Base-by-base conservation (phyloP, 2,888 invertebrate species). In the Cheilosia vulpina region DNA sequence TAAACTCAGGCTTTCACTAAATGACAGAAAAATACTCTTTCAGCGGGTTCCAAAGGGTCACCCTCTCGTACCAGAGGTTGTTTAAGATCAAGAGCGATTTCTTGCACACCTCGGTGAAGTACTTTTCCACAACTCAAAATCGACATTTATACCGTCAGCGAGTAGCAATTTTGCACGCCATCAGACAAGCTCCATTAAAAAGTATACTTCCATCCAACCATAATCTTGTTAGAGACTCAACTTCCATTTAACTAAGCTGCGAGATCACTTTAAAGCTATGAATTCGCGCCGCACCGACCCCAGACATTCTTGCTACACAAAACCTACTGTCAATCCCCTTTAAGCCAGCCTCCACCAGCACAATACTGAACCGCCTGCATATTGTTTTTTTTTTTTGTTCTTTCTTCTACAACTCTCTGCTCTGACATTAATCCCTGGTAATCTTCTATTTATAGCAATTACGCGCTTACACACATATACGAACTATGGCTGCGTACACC, bases 361-460 rank as follows among this genome's bases (percentile, higher is more conserved):
- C 45, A 13, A 38, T 38, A 55, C 47, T 62, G 71, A 76, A 63
- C 77, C 45, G 65, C 76, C 55, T 57, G 52, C 57, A 68, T 73
- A 43, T 73, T 73, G 62, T 63, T 57, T 41, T 34, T 11, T 72
- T 68, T 68, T 57, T 38, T 24, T 11, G n/a, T n/a, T n/a, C n/a
- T n/a, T 21, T 21, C 6, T 27, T 27, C 27, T 3, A 13, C 17
- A 15, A 57, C 63, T 58, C 43, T 52, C 79, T 69, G 60, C 62
- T 60, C 76, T 77, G 85, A 85, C 81, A 81, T 72, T 85, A 72
- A 85, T 85, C 81, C 81, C 62, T 68, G 76, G 85, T 85, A 85
- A 85, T 85, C 85, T 72, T 77, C 85, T 85, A 85, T 85, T 85
- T 85, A 85, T 85, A 85, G 85, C 76, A 76, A 85, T 85, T 85